Evolutionary conservation across 23 tunicate species (phyloP), one percentile per base, ranked within the genome.

Genomic region (Botrylloides violaceus): DNA sequence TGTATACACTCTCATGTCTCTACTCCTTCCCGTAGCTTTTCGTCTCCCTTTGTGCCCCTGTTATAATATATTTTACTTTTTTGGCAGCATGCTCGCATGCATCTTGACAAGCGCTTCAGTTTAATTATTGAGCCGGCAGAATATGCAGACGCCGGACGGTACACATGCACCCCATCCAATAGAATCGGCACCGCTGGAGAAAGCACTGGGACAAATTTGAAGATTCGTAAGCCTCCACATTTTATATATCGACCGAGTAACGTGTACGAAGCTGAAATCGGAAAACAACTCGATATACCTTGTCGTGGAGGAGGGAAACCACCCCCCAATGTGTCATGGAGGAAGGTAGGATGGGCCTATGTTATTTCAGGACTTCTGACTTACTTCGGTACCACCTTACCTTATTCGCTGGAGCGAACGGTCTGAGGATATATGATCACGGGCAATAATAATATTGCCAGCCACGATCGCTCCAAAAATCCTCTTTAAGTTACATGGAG

Each of bases 111-210:
- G 36, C 66, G 79, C 72, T 65, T 74, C 29, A 80, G 77, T 61
- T 61, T 86, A 29, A 75, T 75, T 4, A 86, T 86, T 2, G 24
- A 75, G 32, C 33, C 72, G n/a, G 66, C 72, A 24, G 36, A 32
- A 5, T 57, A 23, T 4, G 34, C 34, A 0, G 95, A 87, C 70
- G 60, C 55, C 3, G 95, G 95, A 18, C 25, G 57, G 1, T 87
- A 87, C 79, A 80, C 82, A 1, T 87, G 95, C 80, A 71, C 76
- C 34, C 95, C 95, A 2, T 47, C 61, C 36, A 87, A 87, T 39
- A 53, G 9, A 1, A n/a, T 76, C 18, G 95, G 95, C 5, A 66
- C 86, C n/a, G 38, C 21, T 28, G 81, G 81, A n/a, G 80, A 66
- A 65, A 76, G 81, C 25, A 65, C 66, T 15, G 70, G 33, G 4